These are phyloP conservation scores for Thymelicus lineola DNA, from an alignment of 2,888 invertebrate species.

Conservation along the genomic window DNA sequence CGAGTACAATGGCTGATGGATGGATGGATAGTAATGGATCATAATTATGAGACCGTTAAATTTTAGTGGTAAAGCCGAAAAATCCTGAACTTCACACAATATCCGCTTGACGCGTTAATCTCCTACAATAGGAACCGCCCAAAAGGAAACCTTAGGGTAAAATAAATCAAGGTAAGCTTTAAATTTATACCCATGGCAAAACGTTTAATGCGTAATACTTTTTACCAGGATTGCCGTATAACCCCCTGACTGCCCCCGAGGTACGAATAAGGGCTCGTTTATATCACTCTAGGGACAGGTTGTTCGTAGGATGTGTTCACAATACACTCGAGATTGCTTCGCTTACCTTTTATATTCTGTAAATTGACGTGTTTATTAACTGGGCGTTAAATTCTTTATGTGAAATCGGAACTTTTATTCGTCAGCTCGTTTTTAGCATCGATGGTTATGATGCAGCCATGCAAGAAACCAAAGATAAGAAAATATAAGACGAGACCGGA, in stretches of 20 bases:
- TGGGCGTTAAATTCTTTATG: not conserved
- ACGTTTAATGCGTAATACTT: constrained; percentile 14
- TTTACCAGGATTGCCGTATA: constrained; percentile 4
- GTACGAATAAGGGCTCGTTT: not conserved
- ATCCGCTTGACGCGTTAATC: no score
- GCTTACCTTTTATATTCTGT: not conserved
- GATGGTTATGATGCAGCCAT: no score
- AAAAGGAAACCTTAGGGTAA: not conserved
- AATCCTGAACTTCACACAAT: no score
- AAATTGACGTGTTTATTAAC: not conserved
- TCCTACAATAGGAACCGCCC: not conserved
- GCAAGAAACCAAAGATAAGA: no score
- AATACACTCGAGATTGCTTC: constrained; percentile 1
- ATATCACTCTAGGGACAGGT: not conserved
- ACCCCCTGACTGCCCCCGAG: not conserved
- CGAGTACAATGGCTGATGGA: no score
- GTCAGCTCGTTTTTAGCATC: no score
- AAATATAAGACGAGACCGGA: no score
- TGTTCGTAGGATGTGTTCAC: not conserved
- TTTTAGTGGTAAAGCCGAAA: no score
- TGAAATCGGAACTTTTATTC: not conserved
- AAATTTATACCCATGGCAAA: not conserved
- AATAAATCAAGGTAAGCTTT: constrained; percentile 5
- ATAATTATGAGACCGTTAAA: no score
- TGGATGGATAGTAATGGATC: no score